Base-by-base conservation (phyloP, 2,113 vertebrate genomes). In the Chaetorhynchus papuensis region DNA sequence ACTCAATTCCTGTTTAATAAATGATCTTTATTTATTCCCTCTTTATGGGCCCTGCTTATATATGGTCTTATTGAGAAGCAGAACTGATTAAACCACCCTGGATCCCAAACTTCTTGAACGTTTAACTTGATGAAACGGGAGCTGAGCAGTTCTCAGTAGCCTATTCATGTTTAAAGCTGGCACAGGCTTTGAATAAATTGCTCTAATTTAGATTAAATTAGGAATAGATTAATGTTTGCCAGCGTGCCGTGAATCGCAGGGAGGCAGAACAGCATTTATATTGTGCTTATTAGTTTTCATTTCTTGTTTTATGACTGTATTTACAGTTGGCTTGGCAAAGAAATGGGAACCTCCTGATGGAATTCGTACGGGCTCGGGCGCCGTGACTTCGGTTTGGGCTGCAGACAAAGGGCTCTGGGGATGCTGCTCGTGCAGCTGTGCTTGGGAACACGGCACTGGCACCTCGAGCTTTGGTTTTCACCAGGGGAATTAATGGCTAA, bases 261-360 rank as follows among this genome's bases (percentile, higher is more conserved):
- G 54, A 94, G 75, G 94, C 89, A 52, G 70, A 93, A 75, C 76
- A 64, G 69, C 89, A 83, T 90, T 95, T 64, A 89, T 76, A 60
- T 89, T 74, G 83, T 27, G 26, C 77, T 87, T 91, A 91, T 75
- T 89, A 54, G 44, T 89, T 95, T 87, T 91, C 86, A 91, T 83
- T 92, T 94, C 83, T 87, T 81, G 52, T 87, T 94, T 95, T 89
- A 87, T 90, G 80, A 30, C 93, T 63, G 76, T 70, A 81, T 95
- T 96, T 90, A 74, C 95, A 92, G 93, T 92, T 87, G 93, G 64
- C 64, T 95, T 95, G 94, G 93, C 90, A 93, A 37, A 87, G 89
- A 54, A 77, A 69, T 35, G 8, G 35, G 50, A 92, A 37, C 14
- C 71, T 63, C 18, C 7, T n/a, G 82, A 45, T 87, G 82, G 83